These are phyloP conservation scores for Drosophila chauvacae DNA, from an alignment of 1,140 invertebrate genomes.

Conservation along the genomic window DNA sequence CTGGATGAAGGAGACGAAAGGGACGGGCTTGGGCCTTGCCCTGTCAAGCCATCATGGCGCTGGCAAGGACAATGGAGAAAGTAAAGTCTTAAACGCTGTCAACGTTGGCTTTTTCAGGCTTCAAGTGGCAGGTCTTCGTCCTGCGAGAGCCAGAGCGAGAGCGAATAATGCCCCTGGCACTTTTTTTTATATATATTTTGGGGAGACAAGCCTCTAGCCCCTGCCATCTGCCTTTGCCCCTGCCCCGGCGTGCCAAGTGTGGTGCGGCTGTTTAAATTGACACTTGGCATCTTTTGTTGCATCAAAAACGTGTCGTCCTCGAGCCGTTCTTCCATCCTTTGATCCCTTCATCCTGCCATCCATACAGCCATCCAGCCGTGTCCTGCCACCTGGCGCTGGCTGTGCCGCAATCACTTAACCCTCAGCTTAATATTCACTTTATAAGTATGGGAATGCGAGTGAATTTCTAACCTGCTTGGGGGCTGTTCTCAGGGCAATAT, in stretches of 20 bases:
- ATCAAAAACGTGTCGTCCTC: slow-evolving; percentile 75
- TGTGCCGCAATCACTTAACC: slow-evolving; percentile 29
- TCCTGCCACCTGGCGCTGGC: slow-evolving; percentile 27
- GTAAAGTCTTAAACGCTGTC: slow-evolving; percentile 81
- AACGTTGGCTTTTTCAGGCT: slow-evolving; percentile 79
- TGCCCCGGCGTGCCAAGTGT: slow-evolving; percentile 32
- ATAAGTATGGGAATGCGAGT: neutral
- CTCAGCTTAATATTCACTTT: slow-evolving; percentile 9
- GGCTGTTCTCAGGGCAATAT: neutral
- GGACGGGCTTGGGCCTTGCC: slow-evolving; percentile 51
- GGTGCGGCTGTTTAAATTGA: slow-evolving; percentile 79
- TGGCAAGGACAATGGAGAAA: slow-evolving; percentile 77
- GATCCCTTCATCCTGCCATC: slow-evolving; percentile 15
- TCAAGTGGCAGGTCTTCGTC: slow-evolving; percentile 64
- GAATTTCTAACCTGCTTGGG: neutral
- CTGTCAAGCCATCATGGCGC: slow-evolving; percentile 62
- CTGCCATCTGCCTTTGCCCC: neutral
- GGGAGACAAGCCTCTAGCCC: neutral
- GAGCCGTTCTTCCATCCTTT: slow-evolving; percentile 24
- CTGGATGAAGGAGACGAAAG: neutral
- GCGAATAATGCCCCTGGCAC: slow-evolving; percentile 54
- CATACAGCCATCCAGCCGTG: slow-evolving; percentile 13
- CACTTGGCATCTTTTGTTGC: slow-evolving; percentile 82
- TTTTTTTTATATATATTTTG: slow-evolving; percentile 8
- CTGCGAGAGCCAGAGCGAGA: slow-evolving; percentile 19